These are phyloP conservation scores for Nyctalus aviator DNA, from an alignment of 2,797 vertebrate genomes.

Conservation along the genomic window DNA sequence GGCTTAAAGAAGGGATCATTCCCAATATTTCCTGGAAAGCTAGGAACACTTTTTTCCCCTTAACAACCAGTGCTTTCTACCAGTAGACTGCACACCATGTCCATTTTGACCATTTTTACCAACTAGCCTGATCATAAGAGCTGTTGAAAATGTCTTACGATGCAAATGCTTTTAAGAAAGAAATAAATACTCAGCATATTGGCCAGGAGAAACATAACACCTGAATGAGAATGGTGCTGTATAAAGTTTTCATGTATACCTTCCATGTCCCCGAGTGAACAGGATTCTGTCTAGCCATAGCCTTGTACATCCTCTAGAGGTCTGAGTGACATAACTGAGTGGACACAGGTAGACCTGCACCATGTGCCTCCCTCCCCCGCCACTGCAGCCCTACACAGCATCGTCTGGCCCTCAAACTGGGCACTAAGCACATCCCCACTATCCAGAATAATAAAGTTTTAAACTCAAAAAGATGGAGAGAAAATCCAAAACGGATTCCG, in stretches of 20 bases:
- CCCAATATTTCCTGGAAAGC: background rate
- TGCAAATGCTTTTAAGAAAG: background rate
- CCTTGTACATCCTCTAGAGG: background rate
- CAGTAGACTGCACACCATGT: background rate
- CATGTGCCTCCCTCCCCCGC: too few species aligned
- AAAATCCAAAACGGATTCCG: slow-evolving; percentile 54
- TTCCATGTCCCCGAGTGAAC: background rate
- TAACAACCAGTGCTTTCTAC: background rate
- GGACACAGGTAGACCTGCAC: background rate
- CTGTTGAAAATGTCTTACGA: background rate
- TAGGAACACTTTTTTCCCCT: background rate
- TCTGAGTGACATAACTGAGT: background rate
- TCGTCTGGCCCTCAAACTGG: background rate
- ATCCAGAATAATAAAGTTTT: background rate
- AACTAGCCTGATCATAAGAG: slow-evolving; percentile 5
- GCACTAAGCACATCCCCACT: slow-evolving; percentile 9
- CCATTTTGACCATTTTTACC: slow-evolving; percentile 3
- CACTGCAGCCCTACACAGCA: background rate
- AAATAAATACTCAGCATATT: background rate
- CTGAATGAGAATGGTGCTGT: background rate
- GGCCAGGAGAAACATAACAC: background rate
- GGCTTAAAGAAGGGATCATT: background rate
- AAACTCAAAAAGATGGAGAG: slow-evolving; percentile 23
- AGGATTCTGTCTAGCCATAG: background rate
- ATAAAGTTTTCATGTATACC: too few species aligned